Base-by-base conservation (phyloP, 2,113 vertebrate genomes). In the Amia ocellicauda region DNA sequence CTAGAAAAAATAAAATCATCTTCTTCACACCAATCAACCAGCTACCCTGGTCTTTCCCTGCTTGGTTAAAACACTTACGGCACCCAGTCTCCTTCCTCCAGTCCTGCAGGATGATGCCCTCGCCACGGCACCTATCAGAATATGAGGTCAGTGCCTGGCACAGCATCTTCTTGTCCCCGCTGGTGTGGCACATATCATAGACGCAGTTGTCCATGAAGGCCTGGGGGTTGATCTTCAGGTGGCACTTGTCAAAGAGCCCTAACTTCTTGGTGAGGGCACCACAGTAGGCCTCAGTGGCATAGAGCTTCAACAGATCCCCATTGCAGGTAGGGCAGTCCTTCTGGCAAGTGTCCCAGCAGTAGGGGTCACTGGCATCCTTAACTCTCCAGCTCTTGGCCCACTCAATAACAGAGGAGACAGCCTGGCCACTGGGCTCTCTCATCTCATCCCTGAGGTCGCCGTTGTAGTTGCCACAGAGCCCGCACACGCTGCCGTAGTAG, bases 401-500 rank as follows among this genome's bases (percentile, higher is more conserved):
- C 10, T 80, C 82, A 31, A 71, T 52, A 0, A 78, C 72, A 0
- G 53, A 50, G 7, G 68, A 17, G 9, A 85, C 71, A 0, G 64
- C 40, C 50, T 69, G 65, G 0, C 75, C 82, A 0, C 40, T 56
- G 9, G 62, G 83, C 60, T 74, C 70, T 41, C 23, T 70, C 51
- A 86, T 78, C 20, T 96, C 91, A 0, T 94, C 89, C 0, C 0
- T 1, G 0, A 0, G 0, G 0, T 80, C 40, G 0, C 83, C 83
- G 0, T 92, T 85, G 69, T 87, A 93, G 78, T 93, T 93, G 0
- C 93, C 91, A 0, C 93, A 94, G 50, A 95, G 85, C 27, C 93
- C 92, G 0, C 89, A 88, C 1, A 94, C 73, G 20, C 68, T 5
- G 0, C 59, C 58, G 0, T 77, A 55, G 1, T 93, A 95, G 57